Conservation (phyloP, 2,113 vertebrate species). For the Delphinapterus leucas region DNA sequence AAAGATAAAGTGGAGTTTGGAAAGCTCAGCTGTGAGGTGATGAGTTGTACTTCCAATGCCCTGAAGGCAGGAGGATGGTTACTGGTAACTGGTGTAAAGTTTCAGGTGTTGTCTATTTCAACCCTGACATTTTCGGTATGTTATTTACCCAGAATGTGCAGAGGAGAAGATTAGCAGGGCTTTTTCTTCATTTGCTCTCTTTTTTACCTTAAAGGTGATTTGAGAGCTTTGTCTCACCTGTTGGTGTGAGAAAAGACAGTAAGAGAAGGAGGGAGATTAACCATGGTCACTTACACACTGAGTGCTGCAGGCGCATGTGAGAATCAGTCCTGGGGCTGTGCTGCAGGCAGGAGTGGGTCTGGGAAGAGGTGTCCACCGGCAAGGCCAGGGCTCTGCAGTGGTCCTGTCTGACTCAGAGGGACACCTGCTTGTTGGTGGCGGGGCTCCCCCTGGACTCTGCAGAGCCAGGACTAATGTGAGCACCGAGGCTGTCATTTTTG, state of each 20-base stretch:
- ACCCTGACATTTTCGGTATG: neutral
- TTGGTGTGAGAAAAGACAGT: neutral
- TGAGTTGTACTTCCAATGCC: neutral
- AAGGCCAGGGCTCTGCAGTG: neutral
- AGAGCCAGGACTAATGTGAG: neutral
- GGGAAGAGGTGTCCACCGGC: too few relatives aligned
- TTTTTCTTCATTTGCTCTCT: neutral
- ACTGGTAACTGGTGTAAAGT: neutral
- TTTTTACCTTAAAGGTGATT: neutral
- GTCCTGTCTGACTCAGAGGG: neutral
- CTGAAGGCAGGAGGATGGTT: neutral
- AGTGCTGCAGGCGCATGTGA: fast-evolving
- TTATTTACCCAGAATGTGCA: neutral
- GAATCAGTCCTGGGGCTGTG: neutral
- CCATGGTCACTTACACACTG: fast-evolving
- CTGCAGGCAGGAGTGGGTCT: neutral
- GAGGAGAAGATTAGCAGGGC: neutral
- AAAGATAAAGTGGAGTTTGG: neutral
- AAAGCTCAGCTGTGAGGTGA: neutral
- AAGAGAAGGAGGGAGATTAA: neutral
- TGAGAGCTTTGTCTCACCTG: neutral
- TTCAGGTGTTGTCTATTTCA: neutral
- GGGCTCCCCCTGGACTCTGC: neutral
- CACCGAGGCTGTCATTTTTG: neutral
- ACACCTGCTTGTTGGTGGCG: neutral